Evolutionary conservation across 2,113 vertebrate genomes (phyloP), one percentile per base, ranked within the genome.

Genomic region (Bambusicola thoracicus): DNA sequence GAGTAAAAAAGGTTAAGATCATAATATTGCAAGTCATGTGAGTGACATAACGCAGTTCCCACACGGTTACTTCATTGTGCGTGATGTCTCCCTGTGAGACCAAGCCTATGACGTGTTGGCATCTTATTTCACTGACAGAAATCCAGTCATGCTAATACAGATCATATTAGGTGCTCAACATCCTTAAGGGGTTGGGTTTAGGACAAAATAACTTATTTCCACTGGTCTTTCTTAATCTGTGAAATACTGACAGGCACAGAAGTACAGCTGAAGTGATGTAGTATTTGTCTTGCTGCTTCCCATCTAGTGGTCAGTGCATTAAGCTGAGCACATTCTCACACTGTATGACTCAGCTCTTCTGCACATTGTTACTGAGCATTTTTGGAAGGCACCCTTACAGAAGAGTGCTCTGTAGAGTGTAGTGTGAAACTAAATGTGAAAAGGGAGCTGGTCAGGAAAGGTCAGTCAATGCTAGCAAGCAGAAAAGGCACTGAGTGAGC

Each of bases 91-190:
- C 63, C 34, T 86, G 1, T 78, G 62, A 85, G 84, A 79, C 48
- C 32, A 25, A 41, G 56, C 25, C 83, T 86, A 8, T 87, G 17
- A 95, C 89, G 66, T 43, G 43, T n/a, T 90, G 81, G 90, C 78
- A 84, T 96, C 86, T 90, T 95, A 81, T 95, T 97, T 94, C 94
- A 92, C 88, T 81, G 80, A 63, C 65, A 92, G 91, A 92, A 95
- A 89, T 65, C 48, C 92, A 91, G 58, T 48, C 86, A 56, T 1
- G 27, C 73, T 91, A 70, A 90, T 74, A 75, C 46, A 95, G 79
- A 88, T 80, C 40, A 55, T 76, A 36, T 53, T 68, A 89, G 89
- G 80, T 74, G 30, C 67, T 51, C 61, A 40, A 11, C 18, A 2
- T 72, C 68, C 65, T 82, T 6, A 32, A 74, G 48, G 21, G 87